Conservation (phyloP, 2,888 invertebrate species). For the Rotaria sp. region DNA sequence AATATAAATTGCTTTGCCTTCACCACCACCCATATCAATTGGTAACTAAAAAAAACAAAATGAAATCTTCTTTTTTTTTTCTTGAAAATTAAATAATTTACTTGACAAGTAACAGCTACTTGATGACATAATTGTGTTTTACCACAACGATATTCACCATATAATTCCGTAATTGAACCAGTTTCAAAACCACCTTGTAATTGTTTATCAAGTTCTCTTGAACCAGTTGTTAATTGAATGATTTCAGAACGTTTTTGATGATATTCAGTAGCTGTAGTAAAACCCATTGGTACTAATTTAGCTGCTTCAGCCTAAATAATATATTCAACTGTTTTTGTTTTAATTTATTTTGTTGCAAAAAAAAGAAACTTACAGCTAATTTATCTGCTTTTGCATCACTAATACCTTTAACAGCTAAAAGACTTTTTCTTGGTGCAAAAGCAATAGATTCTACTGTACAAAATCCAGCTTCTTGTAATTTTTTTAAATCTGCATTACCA, state of each 20-base stretch:
- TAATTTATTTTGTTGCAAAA: neutral
- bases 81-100: slow-evolving; percentile 49
- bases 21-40: slow-evolving; percentile 91
- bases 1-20: slow-evolving; percentile 94
- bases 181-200: slow-evolving; percentile 90
- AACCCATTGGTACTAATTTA: slow-evolving; percentile 91
- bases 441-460: slow-evolving; percentile 90
- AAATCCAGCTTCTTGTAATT: slow-evolving; percentile 82
- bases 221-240: slow-evolving; percentile 86
- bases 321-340: neutral
- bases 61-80: neutral
- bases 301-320: slow-evolving; percentile 64
- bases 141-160: slow-evolving; percentile 94
- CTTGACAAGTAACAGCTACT: slow-evolving; percentile 91
- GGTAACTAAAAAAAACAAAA: slow-evolving; percentile 64
- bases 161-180: slow-evolving; percentile 93
- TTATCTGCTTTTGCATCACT: slow-evolving; percentile 96
- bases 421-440: slow-evolving; percentile 81
- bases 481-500: slow-evolving; percentile 76
- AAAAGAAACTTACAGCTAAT: slow-evolving; percentile 61
- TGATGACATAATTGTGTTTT: slow-evolving; percentile 95
- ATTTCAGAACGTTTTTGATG: slow-evolving; percentile 89
- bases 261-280: slow-evolving; percentile 91
- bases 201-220: slow-evolving; percentile 81
- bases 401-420: slow-evolving; percentile 78